These are phyloP conservation scores for Reinhardtius hippoglossoides DNA, from an alignment of 2,113 vertebrate genomes.

Conservation along the genomic window DNA sequence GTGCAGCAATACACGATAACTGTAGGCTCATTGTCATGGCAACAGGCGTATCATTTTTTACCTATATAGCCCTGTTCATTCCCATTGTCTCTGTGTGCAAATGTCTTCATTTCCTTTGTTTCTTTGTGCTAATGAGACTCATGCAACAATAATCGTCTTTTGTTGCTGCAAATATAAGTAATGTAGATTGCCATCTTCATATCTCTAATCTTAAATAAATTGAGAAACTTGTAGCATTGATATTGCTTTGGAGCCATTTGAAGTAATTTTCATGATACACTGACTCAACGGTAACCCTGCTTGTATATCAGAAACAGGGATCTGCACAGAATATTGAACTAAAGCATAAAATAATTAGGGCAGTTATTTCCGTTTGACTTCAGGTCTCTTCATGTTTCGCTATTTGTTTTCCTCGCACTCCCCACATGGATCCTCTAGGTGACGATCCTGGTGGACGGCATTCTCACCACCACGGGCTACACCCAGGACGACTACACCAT, in stretches of 20 bases:
- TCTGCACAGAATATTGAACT: conserved; percentile 68
- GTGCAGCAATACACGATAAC: conserved; percentile 40
- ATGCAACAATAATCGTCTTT: conserved; percentile 48
- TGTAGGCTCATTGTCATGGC: conserved; percentile 72
- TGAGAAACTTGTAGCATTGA: conserved; percentile 23
- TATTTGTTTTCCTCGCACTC: not conserved
- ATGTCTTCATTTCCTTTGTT: conserved; percentile 49
- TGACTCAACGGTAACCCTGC: conserved; percentile 47
- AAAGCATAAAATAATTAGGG: conserved; percentile 68
- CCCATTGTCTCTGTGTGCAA: conserved; percentile 41
- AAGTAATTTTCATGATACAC: conserved; percentile 50
- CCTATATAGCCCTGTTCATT: conserved; percentile 35
- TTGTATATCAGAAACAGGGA: conserved; percentile 63
- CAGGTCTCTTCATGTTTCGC: conserved; percentile 43
- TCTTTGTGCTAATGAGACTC: conserved; percentile 48
- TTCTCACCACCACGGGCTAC: conserved; percentile 92
- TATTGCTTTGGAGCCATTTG: conserved; percentile 36
- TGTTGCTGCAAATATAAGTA: conserved; percentile 27
- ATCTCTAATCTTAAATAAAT: conserved; percentile 64
- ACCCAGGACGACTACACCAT: conserved; percentile 95
- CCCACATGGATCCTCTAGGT: conserved; percentile 74
- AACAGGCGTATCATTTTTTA: conserved; percentile 64
- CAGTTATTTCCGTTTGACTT: conserved; percentile 51
- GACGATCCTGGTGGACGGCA: conserved; percentile 93
- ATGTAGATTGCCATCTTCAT: conserved; percentile 33